Evolutionary conservation across 2,888 invertebrate species (phyloP), one percentile per base, ranked within the genome.

Genomic region (Empis stercorea): DNA sequence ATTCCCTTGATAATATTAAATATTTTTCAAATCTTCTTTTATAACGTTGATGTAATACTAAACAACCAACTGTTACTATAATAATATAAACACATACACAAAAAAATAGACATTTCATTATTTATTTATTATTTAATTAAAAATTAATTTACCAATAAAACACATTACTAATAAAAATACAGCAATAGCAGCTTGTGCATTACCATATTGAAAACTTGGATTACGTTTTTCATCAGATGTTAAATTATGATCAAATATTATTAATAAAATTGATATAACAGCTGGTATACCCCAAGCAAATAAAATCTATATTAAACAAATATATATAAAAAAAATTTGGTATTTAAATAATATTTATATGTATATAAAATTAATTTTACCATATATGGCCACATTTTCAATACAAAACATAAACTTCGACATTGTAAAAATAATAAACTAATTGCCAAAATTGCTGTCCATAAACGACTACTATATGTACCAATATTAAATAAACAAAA

Each of bases 391-490:
- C 84, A 82, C 2, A 89, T 62, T 44, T 82, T 81, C 27, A 87
- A 70, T 48, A 91, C 83, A 65, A 84, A 88, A 59, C 88, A 85
- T 4, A 89, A 74, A 51, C 91, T 89, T 48, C 87, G 79, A 51
- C 84, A 85, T 67, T 89, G 80, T 46, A 93, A 70, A 64, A 93
- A 82, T 30, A 93, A 75, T 32, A 95, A 65, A 7, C 83, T 80
- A 32, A 88, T 75, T 2, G 93, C 86, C 48, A 93, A 72, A 59
- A 87, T 80, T 10, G 84, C 83, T 0, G 91, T 88, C 87, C 89
- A 92, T 45, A 91, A 71, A 50, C 92, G 73, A 43, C 87, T 80
- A 49, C 88, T 84, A 60, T 87, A 86, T 50, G 87, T 83, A 49
- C 84, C 82, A 53, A 80, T 77, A 32, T 84, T 80, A 54, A 87